Evolutionary conservation across 1,140 invertebrate species (phyloP), one percentile per base, ranked within the genome.

Genomic region (Zaprionus nigranus): DNA sequence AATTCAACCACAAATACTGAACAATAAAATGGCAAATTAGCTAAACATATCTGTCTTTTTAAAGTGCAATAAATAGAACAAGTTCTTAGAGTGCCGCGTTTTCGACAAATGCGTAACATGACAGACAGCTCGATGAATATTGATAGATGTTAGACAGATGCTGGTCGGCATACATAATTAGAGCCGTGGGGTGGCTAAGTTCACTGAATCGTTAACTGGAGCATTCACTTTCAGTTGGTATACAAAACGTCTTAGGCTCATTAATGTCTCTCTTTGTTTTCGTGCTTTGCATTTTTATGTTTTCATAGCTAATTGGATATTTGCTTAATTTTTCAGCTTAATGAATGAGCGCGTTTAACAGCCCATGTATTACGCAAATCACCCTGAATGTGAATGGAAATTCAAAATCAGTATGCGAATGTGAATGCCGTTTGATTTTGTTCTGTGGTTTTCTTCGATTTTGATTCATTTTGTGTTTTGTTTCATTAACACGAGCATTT

Each of bases 11-110:
- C 26, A 38, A 64, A 64, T 38, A 64, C 34, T 51, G n/a, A 67
- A 46, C 62, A 78, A 83, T 81, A 79, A 80, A 83, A 26, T 65
- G 65, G 34, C 51, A 69, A 81, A 88, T 88, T 81, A 87, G 77
- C 78, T 88, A 80, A 86, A 79, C 69, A 85, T 74, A 56, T 68
- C 58, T 51, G 51, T 80, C 51, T 65, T 62, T 62, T 60, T 71
- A 79, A 74, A 72, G 67, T 57, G 53, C 65, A 71, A 87, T 83
- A 83, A 87, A 88, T 67, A n/a, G 70, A 74, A 84, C 73, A 40
- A 70, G 81, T 73, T 80, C 56, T 38, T 9, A 40, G 15, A 40
- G 38, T 6, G 40, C 40, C 38, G 38, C 38, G 36, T 26, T 15
- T 15, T 38, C 13, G 13, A 15, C 30, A 62, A 69, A 62, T 62